Percentiles rank a stretch among this genome's conserved stretches.
Evolutionary conservation across 2,797 vertebrate species (phyloP).

Genomic region (Arnoldichthys spilopterus): DNA sequence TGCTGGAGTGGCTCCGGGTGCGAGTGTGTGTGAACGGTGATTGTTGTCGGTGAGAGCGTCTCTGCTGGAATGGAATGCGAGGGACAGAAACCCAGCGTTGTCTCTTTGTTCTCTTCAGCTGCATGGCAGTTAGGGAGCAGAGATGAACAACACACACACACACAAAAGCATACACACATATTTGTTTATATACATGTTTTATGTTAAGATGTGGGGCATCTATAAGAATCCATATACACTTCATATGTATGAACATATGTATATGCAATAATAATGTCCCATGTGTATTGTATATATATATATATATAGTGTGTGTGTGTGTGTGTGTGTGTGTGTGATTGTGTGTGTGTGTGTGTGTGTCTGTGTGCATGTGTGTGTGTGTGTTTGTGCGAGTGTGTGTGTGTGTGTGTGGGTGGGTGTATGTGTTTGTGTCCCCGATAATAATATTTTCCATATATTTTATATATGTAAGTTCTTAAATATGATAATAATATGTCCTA

Average conservation of each 20-base stretch:
- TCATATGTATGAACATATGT: not conserved
- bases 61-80: slow-evolving; percentile 71
- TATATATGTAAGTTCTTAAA: not conserved
- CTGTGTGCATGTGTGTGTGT: too few species aligned
- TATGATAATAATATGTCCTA: not conserved
- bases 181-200: not conserved
- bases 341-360: too few species aligned
- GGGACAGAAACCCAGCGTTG: slow-evolving; percentile 72
- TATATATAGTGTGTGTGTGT: too few species aligned
- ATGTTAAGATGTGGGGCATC: not conserved
- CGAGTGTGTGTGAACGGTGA: slow-evolving; percentile 63
- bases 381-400: too few species aligned
- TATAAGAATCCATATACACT: too few species aligned
- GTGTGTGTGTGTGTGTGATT: too few species aligned
- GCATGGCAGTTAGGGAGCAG: slow-evolving; percentile 53
- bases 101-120: slow-evolving; percentile 76
- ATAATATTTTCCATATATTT: not conserved
- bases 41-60: slow-evolving; percentile 50
- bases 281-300: not conserved
- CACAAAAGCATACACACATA: slow-evolving; percentile 51
- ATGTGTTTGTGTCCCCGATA: too few species aligned
- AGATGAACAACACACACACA: slow-evolving; percentile 49
- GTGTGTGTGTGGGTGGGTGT: too few species aligned
- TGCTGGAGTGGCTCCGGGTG: slow-evolving; percentile 64
- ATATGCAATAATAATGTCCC: not conserved